Evolutionary conservation across 2,888 invertebrate species (phyloP), one percentile per base, ranked within the genome.

Genomic region (Nephrocerus scutellatus): DNA sequence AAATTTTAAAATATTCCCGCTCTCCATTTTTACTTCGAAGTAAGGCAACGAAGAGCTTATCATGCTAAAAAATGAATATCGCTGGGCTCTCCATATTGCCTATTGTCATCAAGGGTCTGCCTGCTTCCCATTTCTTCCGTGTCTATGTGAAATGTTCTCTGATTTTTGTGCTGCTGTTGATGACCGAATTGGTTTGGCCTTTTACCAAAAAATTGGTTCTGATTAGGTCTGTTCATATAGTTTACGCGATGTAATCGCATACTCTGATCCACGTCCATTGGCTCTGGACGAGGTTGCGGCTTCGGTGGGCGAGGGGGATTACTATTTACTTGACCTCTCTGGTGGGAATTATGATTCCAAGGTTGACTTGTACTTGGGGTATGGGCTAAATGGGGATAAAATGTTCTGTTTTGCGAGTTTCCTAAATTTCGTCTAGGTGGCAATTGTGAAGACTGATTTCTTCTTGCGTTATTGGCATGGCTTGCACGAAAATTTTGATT

Each of bases 181-280:
- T n/a, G n/a, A n/a, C 19, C 16, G 10, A 36, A 18, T 21, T 37
- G 42, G 15, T 39, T 35, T 15, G 37, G 47, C 22, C 42, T 31
- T 36, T 45, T 45, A 3, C 32, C 41, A 10, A 24, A 16, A 14
- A 33, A 29, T 16, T 39, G 26, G 9, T 41, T 38, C 10, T 19
- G 25, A 21, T 30, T 19, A 10, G 31, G 43, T 4, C 42, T 22
- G 25, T 44, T 47, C 30, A 37, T 39, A 18, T 44, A 47, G 25
- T 39, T 43, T 6, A 41, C 37, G n/a, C n/a, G n/a, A n/a, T n/a
- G n/a, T n/a, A n/a, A n/a, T n/a, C n/a, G n/a, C n/a, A n/a, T n/a
- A n/a, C n/a, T n/a, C n/a, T n/a, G n/a, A n/a, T n/a, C n/a, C n/a
- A n/a, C n/a, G n/a, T 47, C 44, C 37, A 44, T 39, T 13, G 47